Base-by-base conservation (phyloP, 2,888 invertebrate genomes). In the Nebria salina region DNA sequence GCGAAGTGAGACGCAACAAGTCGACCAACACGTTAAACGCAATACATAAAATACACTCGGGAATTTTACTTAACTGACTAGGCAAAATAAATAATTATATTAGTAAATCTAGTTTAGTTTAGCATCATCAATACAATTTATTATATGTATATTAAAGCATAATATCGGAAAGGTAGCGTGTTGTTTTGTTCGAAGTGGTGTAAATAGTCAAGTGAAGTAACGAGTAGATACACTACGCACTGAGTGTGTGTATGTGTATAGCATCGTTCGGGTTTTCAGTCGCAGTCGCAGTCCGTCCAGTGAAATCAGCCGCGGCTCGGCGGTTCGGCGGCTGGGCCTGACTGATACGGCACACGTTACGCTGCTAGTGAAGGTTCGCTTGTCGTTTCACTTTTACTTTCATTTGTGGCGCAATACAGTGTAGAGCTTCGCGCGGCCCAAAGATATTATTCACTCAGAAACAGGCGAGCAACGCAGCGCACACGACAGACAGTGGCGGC, bases 371-470 rank as follows among this genome's bases (percentile, higher is more conserved):
- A 83, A 83, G 83, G 83, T 82, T 83, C 82, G 83, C 79, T 54
- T 85, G 84, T 85, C 87, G 86, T 87, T 86, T 89, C 88, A 89
- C 89, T 89, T 89, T 89, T 89, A 89, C 89, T 89, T 89, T 89
- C 89, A 89, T 89, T 89, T 88, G 89, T 89, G 89, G 88, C 88
- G 89, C 88, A 89, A 89, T 86, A 86, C 85, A 84, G 87, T 87
- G 87, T 87, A 86, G 87, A 87, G 87, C 87, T 87, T 87, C 86
- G 72, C 64, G 87, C 88, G 88, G 86, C 88, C 88, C 88, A 88
- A 89, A 88, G 88, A 88, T 88, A 88, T 86, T 86, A 86, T 87
- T 86, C 87, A 88, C 87, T 88, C 87, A 85, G 86, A 86, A 86
- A 85, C 86, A 84, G 83, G 82, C 84, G 83, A 85, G 83, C 84